phyloP scores from a whole-genome alignment of 2,113 vertebrate genomes.

The Calyptomena viridis region DNA sequence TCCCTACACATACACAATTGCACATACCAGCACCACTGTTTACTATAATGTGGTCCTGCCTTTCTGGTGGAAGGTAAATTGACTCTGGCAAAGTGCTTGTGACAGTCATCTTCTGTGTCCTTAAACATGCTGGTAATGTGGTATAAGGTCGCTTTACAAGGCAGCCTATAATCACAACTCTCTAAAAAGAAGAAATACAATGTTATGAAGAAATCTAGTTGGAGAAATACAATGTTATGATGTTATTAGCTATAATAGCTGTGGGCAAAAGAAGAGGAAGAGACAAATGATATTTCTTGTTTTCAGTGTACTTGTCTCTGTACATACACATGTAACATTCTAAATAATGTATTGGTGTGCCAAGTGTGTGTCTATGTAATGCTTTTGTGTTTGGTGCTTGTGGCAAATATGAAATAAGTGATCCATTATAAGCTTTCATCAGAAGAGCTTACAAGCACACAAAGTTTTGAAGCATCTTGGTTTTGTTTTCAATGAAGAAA shows the following conservation, averaged over 20 bases:
- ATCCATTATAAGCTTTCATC: background rate
- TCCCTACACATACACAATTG: fast-evolving
- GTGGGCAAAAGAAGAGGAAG: background rate
- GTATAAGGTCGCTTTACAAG: background rate
- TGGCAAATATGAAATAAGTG: background rate
- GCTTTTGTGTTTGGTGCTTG: background rate
- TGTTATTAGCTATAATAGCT: background rate
- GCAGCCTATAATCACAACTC: background rate
- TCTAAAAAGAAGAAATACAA: background rate
- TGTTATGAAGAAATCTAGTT: background rate
- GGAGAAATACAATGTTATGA: background rate
- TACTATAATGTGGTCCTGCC: background rate
- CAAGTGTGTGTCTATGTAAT: background rate
- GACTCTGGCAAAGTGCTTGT: background rate
- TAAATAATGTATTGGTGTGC: background rate
- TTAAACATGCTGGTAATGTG: background rate
- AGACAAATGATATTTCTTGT: background rate
- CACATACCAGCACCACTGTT: background rate
- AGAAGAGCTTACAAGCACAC: background rate
- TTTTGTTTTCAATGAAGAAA: background rate
- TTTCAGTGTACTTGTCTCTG: background rate
- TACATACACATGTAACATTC: background rate
- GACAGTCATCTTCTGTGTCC: background rate
- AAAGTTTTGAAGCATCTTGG: background rate
- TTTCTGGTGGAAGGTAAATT: background rate